A percentile compares a stretch with the other conserved stretches of the same genome.
phyloP scores from a whole-genome alignment of 2,797 vertebrate species.

The Argya squamiceps region DNA sequence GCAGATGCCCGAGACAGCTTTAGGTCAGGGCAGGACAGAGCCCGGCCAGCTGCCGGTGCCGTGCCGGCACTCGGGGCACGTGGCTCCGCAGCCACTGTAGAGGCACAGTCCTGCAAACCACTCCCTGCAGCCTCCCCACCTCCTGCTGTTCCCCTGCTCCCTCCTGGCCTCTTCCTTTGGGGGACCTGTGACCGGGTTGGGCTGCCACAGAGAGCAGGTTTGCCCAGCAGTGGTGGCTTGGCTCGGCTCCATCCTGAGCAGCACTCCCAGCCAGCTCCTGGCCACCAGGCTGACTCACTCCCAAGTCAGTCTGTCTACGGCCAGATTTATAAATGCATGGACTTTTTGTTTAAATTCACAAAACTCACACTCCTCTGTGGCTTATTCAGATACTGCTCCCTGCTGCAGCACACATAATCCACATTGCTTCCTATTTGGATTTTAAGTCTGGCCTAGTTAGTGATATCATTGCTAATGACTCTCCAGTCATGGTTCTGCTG shows the following conservation, averaged over 20 bases:
- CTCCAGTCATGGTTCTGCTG: background rate
- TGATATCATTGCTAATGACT: background rate
- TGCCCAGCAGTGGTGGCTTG: background rate
- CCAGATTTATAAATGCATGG: background rate
- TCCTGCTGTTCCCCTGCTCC: background rate
- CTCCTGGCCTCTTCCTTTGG: background rate
- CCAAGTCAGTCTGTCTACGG: background rate
- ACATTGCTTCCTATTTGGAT: background rate
- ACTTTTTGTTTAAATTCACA: constrained; percentile 35
- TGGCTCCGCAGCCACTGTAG: accelerated
- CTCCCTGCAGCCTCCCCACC: accelerated
- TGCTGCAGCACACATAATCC: accelerated
- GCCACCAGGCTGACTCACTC: background rate
- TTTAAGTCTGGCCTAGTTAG: background rate
- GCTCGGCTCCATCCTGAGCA: background rate
- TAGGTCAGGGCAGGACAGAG: background rate
- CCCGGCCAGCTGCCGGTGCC: accelerated
- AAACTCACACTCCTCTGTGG: background rate
- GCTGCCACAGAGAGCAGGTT: accelerated
- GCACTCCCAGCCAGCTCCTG: background rate
- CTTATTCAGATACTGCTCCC: background rate
- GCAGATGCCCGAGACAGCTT: background rate
- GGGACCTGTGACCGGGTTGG: background rate
- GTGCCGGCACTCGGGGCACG: accelerated
- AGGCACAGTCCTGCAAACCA: background rate